Base-by-base conservation (phyloP, 2,888 invertebrate species). In the Pterobdella sp. region DNA sequence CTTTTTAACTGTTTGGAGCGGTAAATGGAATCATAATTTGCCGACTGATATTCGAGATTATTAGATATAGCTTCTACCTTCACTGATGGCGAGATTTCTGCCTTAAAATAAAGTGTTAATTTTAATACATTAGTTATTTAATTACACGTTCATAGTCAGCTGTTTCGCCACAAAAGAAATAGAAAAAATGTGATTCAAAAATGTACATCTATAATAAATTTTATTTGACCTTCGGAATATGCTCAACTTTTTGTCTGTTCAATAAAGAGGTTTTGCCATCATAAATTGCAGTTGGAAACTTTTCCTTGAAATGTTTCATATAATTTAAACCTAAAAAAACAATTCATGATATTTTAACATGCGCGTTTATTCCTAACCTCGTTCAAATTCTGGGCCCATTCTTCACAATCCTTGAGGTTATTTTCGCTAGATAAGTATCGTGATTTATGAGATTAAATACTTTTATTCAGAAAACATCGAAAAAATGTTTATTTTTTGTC, bases 11-110 rank as follows among this genome's bases (percentile, higher is more conserved):
- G 26, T 29, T 1, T 22, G 1, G 22, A n/a, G 26, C 71, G 60
- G 63, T 35, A 35, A n/a, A 71, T 22, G 26, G 71, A 71, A 4
- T 71, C 52, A 63, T 71, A 31, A 14, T 56, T 56, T 4, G 32
- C 60, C 10, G 71, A 71, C 26, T 32, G 52, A 35, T 56, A 71
- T 18, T 56, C 52, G 1, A 29, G 49, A 29, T 63, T 42, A 22
- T 52, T 35, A 35, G 63, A 36, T 31, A 52, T 63, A 4, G 71
- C 29, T 10, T 60, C 35, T 14, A 63, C 63, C n/a, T 4, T 26
- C 26, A 22, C n/a, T 22, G 60, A 42, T 14, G 49, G 7, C 49
- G 49, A n/a, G n/a, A n/a, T n/a, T n/a, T n/a, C n/a, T n/a, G n/a
- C n/a, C n/a, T n/a, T n/a, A n/a, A n/a, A n/a, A n/a, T n/a, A n/a